Conservation (phyloP, 2,797 vertebrate species). For the Tapera naevia region DNA sequence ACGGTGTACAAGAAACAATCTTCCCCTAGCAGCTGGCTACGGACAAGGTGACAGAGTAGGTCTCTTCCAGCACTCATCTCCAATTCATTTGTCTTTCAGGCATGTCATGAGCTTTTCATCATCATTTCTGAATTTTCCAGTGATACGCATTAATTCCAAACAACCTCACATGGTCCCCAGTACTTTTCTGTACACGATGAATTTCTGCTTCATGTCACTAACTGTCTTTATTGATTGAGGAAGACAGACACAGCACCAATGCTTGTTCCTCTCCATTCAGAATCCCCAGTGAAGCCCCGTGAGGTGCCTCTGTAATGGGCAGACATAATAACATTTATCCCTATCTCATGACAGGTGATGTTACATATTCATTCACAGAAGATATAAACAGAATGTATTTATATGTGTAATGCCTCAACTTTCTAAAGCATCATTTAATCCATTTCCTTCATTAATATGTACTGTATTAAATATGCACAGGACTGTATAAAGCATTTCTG, state of each 20-base stretch:
- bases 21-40: not conserved
- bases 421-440: conserved; percentile 65
- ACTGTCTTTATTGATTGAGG: conserved; percentile 30
- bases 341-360: conserved; percentile 38
- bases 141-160: conserved; percentile 16
- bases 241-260: not conserved
- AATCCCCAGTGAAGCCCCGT: not conserved
- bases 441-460: conserved; percentile 36
- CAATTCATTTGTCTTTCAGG: conserved; percentile 51
- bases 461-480: conserved; percentile 54
- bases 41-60: not conserved
- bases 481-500: conserved; percentile 16
- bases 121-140: conserved; percentile 44
- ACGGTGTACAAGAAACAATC: not conserved
- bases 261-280: not conserved
- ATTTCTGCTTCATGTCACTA: conserved; percentile 50
- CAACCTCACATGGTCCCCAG: conserved; percentile 9
- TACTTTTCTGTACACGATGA: not conserved
- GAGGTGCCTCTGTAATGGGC: conserved; percentile 15
- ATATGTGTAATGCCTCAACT: conserved; percentile 27
- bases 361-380: conserved; percentile 63
- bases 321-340: conserved; percentile 35
- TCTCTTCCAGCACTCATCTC: conserved; percentile 15
- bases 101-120: conserved; percentile 42
- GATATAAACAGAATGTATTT: conserved; percentile 42